A percentile compares a stretch with the other conserved stretches of the same genome.
Evolutionary conservation across 2,113 vertebrate species (phyloP).

Genomic region (Danionella cerebrum): DNA sequence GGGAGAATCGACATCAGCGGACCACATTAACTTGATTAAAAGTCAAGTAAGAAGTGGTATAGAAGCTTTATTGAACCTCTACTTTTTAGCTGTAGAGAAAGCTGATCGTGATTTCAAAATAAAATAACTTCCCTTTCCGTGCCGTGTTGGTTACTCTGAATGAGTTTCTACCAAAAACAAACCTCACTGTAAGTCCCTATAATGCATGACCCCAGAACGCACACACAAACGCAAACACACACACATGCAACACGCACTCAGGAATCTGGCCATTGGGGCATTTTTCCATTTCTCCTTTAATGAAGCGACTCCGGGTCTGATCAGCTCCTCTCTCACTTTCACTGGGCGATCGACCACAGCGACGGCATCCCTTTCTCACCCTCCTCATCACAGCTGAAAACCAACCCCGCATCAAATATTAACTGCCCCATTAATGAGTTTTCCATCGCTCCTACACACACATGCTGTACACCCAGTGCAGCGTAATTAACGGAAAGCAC

Average conservation of each 20-base stretch:
- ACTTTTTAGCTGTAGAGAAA: no score
- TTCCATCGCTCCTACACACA: slow-evolving; percentile 1
- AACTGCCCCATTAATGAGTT: slow-evolving; percentile 22
- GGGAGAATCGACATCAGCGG: no score
- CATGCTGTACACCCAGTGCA: not conserved
- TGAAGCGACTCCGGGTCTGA: slow-evolving; percentile 44
- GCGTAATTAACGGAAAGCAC: slow-evolving; percentile 42
- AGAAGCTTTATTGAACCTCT: no score
- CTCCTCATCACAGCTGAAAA: slow-evolving; percentile 13
- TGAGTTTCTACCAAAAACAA: no score
- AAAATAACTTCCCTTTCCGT: no score
- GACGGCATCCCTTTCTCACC: slow-evolving; percentile 17
- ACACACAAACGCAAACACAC: not conserved
- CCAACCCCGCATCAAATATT: slow-evolving; percentile 26
- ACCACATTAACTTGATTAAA: no score
- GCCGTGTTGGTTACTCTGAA: no score
- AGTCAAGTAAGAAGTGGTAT: no score
- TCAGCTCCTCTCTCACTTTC: slow-evolving; percentile 57
- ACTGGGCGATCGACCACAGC: slow-evolving; percentile 30
- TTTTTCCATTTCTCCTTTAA: slow-evolving; percentile 67
- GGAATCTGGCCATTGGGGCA: slow-evolving; percentile 38
- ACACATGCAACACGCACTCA: not conserved
- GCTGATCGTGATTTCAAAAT: no score
- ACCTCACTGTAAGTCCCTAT: no score
- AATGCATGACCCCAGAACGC: not conserved